Conservation (phyloP, 1,140 invertebrate species). For the Steinernema feltiae region DNA sequence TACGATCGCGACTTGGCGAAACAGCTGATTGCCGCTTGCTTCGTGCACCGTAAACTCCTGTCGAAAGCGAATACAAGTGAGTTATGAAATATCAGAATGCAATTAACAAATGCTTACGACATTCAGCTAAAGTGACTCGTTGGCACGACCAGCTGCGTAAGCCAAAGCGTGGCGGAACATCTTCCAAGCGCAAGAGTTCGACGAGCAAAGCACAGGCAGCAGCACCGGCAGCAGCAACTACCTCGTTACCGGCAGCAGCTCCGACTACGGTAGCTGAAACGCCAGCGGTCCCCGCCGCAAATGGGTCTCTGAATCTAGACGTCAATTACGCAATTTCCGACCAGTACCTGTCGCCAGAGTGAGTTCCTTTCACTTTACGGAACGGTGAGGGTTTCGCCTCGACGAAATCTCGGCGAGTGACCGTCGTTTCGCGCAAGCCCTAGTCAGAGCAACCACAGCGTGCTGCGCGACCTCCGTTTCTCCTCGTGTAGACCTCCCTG, state of each 20-base stretch:
- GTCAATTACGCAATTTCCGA: neutral
- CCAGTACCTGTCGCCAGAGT: neutral
- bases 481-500: too few species aligned
- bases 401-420: too few species aligned
- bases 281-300: neutral
- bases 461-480: too few species aligned
- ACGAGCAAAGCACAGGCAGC: neutral
- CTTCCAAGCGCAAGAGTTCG: neutral
- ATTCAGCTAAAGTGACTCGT: neutral
- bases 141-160: slow-evolving; percentile 8
- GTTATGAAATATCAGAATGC: neutral
- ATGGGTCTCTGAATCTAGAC: neutral
- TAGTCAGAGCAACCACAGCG: too few species aligned
- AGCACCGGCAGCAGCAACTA: neutral
- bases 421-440: too few species aligned
- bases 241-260: neutral
- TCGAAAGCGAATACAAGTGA: slow-evolving; percentile 9
- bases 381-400: too few species aligned
- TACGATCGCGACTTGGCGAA: slow-evolving; percentile 1
- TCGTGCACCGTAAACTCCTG: neutral
- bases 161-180: neutral
- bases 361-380: neutral
- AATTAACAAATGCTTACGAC: neutral
- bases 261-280: neutral
- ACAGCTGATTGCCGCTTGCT: slow-evolving; percentile 2